These are phyloP conservation scores for Anthonomus grandis DNA, from an alignment of 1,140 invertebrate species.

Conservation along the genomic window DNA sequence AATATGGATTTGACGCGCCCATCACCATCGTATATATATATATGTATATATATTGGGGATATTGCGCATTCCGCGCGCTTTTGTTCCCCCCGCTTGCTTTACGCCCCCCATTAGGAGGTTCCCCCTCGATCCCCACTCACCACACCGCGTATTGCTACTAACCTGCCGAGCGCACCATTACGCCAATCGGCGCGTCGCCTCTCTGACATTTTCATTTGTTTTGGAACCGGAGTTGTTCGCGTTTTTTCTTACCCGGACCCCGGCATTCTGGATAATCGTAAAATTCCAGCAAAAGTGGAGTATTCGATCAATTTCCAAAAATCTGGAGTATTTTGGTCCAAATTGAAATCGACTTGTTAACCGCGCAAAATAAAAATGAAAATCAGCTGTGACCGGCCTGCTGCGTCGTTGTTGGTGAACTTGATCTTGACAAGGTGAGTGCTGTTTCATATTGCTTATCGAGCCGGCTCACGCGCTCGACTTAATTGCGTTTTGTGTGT, in stretches of 20 bases:
- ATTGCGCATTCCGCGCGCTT: constrained; percentile 43
- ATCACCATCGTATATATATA: too few relatives aligned
- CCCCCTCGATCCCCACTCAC: constrained; percentile 22
- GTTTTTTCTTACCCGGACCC: constrained; percentile 17
- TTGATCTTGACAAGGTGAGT: constrained; percentile 27
- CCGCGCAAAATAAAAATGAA: too few relatives aligned
- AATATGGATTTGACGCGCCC: constrained; percentile 17
- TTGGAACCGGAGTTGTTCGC: constrained; percentile 19
- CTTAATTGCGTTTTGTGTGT: constrained; percentile 7
- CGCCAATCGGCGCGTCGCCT: constrained; percentile 34
- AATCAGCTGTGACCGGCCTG: constrained; percentile 12
- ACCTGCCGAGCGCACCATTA: constrained; percentile 12
- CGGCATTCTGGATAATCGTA: neutral
- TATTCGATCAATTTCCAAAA: neutral
- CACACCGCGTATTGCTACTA: too few relatives aligned
- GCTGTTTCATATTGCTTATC: constrained; percentile 21
- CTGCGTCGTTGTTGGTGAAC: constrained; percentile 18
- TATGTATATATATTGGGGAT: constrained; percentile 42
- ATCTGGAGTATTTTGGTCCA: too few relatives aligned
- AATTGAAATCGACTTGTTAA: too few relatives aligned
- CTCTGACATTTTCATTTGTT: constrained; percentile 42
- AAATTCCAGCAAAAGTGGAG: neutral
- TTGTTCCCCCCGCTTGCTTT: too few relatives aligned
- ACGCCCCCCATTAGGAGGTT: too few relatives aligned
- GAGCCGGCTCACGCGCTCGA: constrained; percentile 13